A percentile compares a stretch with the other conserved stretches of the same genome.
Conservation (phyloP, 1,140 invertebrate species). For the Brachystomella parvula region DNA sequence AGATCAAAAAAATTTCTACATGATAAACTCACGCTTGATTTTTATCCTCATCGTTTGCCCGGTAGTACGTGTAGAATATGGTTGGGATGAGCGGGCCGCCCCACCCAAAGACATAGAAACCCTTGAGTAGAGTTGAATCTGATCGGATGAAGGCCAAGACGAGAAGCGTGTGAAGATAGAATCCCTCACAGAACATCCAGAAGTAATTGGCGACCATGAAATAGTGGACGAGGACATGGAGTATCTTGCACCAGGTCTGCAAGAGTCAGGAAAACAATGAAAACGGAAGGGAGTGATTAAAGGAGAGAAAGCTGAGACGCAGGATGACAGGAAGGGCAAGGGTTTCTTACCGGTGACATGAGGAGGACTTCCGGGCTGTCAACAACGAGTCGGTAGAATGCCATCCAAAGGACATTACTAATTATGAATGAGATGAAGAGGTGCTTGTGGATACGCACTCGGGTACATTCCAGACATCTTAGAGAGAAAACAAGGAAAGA, state of each 20-base stretch:
- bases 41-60: constrained; percentile 28
- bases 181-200: constrained; percentile 50
- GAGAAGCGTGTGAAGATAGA: constrained; percentile 52
- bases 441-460: constrained; percentile 50
- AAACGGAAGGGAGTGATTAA: background rate
- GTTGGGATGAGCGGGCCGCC: constrained; percentile 41
- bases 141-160: constrained; percentile 48
- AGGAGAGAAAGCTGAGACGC: background rate
- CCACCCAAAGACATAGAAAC: constrained; percentile 52
- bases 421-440: constrained; percentile 51
- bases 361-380: constrained; percentile 40
- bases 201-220: constrained; percentile 48
- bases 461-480: constrained; percentile 49
- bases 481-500: constrained; percentile 26
- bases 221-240: constrained; percentile 29
- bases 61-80: constrained; percentile 38
- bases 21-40: constrained; percentile 25
- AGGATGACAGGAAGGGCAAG: background rate
- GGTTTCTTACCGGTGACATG: background rate
- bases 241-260: constrained; percentile 27
- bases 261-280: background rate
- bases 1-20: background rate
- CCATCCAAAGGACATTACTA: constrained; percentile 48
- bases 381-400: constrained; percentile 45
- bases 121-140: constrained; percentile 46